Conservation (phyloP, 2,888 invertebrate species). For the Nomada fucata region DNA sequence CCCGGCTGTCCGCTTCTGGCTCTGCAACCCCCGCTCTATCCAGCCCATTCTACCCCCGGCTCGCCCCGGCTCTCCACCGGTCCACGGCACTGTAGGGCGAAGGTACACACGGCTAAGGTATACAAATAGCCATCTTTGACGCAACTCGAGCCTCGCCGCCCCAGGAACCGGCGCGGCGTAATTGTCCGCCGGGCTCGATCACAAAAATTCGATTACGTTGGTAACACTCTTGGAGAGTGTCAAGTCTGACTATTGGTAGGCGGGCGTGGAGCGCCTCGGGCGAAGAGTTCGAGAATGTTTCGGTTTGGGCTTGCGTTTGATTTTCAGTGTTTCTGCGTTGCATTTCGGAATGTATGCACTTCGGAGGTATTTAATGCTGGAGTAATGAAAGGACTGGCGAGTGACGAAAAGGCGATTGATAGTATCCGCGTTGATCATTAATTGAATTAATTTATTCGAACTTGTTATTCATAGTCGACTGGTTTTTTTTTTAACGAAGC, state of each 20-base stretch:
- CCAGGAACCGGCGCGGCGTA: conserved; percentile 56
- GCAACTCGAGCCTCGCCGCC: conserved; percentile 61
- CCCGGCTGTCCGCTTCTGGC: conserved; percentile 76
- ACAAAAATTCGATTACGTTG: conserved; percentile 66
- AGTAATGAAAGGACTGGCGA: too few relatives aligned
- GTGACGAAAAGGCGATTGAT: too few relatives aligned
- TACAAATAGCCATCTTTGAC: conserved; percentile 78
- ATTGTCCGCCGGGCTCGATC: conserved; percentile 57
- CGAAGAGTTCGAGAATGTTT: too few relatives aligned
- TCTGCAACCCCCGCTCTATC: conserved; percentile 56
- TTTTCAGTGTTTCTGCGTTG: too few relatives aligned
- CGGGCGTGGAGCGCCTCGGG: not conserved
- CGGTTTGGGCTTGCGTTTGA: too few relatives aligned
- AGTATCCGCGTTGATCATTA: too few relatives aligned
- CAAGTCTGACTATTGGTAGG: not conserved
- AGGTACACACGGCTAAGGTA: conserved; percentile 76
- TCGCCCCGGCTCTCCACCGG: not conserved
- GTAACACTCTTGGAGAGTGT: not conserved
- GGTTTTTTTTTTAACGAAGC: too few relatives aligned
- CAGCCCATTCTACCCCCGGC: conserved; percentile 54
- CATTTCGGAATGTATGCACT: too few relatives aligned
- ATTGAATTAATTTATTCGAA: too few relatives aligned
- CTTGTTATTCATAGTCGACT: too few relatives aligned
- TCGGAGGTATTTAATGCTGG: too few relatives aligned
- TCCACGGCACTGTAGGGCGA: conserved; percentile 66